These are phyloP conservation scores for Bombus sylvicola DNA, from an alignment of 1,140 invertebrate species.

Conservation along the genomic window DNA sequence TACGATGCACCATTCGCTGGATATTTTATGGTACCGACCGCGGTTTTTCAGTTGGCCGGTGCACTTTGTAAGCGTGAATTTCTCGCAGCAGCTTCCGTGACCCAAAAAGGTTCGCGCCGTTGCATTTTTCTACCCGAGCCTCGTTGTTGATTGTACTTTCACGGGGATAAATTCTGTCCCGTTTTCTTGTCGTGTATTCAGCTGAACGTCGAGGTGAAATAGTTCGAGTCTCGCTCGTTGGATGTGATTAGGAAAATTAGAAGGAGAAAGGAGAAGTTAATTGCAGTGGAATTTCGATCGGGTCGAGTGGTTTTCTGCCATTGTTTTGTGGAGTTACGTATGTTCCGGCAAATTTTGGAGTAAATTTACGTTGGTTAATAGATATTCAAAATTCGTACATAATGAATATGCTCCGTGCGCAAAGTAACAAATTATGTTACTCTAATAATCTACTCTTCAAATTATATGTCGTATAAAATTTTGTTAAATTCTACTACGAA, in stretches of 20 bases:
- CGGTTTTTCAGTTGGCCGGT: conserved; percentile 46
- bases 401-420: too few relatives aligned
- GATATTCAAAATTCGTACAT: background rate
- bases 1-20: conserved; percentile 48
- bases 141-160: conserved; percentile 15
- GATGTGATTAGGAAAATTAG: background rate
- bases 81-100: conserved; percentile 27
- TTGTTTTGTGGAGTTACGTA: background rate
- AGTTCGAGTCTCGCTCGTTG: background rate
- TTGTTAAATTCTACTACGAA: too few relatives aligned
- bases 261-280: background rate
- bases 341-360: background rate
- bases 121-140: conserved; percentile 20
- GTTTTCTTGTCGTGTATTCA: background rate
- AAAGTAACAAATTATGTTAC: background rate
- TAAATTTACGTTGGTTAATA: background rate
- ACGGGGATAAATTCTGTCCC: conserved; percentile 9
- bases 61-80: conserved; percentile 39
- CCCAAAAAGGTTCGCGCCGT: conserved; percentile 9
- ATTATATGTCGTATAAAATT: too few relatives aligned
- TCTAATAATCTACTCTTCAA: background rate
- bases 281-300: background rate
- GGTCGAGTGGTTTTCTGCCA: background rate
- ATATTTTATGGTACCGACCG: conserved; percentile 62
- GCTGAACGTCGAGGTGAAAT: background rate